Conservation (phyloP, 2,888 invertebrate genomes). For the Syrista parreyssii region DNA sequence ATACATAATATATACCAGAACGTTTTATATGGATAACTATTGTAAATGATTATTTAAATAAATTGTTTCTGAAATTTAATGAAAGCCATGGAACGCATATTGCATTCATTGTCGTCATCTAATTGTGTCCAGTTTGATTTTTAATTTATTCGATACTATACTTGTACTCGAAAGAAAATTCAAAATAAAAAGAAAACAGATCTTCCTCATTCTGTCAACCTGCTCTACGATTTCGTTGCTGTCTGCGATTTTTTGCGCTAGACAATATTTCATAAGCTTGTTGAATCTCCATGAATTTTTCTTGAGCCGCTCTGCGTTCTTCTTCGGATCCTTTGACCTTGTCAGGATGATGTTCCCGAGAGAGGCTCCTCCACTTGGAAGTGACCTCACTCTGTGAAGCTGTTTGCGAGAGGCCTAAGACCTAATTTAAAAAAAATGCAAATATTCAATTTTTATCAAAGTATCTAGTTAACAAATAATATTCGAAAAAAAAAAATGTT, state of each 20-base stretch:
- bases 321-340: conserved; percentile 81
- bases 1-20: background rate
- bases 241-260: conserved; percentile 82
- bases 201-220: conserved; percentile 27
- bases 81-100: background rate
- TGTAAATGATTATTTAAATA: conserved; percentile 2
- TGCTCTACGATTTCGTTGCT: conserved; percentile 79
- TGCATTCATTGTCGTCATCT: background rate
- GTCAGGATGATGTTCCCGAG: conserved; percentile 91
- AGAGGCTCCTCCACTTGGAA: conserved; percentile 81
- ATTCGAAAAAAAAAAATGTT: conserved; percentile 7
- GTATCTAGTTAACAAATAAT: background rate
- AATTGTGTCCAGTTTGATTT: background rate
- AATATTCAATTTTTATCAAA: background rate
- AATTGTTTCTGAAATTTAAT: background rate
- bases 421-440: conserved; percentile 63
- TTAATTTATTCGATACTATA: background rate
- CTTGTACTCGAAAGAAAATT: background rate
- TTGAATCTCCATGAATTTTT: conserved; percentile 92
- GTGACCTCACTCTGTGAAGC: conserved; percentile 90
- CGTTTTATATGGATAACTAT: conserved; percentile 3
- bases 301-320: conserved; percentile 79
- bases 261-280: conserved; percentile 92
- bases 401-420: conserved; percentile 80
- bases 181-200: background rate